Conservation (phyloP, 53 echinoderm and acorn worm genomes). For the Luidia sarsii region DNA sequence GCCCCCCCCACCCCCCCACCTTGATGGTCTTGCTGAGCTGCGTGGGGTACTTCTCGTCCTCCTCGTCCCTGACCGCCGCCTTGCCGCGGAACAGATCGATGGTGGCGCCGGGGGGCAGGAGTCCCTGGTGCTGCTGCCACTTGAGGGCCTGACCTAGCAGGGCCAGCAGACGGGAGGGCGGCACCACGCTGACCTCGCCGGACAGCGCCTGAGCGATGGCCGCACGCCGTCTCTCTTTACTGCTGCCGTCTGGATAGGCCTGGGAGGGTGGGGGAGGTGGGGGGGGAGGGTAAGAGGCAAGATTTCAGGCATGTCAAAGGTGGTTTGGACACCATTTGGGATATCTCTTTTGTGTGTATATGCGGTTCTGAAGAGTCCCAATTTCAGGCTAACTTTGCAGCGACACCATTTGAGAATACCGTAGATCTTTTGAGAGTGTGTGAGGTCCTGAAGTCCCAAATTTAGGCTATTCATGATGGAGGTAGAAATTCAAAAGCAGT, state of each 20-base stretch:
- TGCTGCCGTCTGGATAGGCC: conserved; percentile 99
- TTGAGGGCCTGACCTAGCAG: conserved; percentile 95
- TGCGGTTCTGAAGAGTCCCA: background rate
- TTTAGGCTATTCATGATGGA: too few species aligned
- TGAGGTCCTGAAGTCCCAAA: too few species aligned
- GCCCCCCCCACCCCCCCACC: conserved; percentile 57
- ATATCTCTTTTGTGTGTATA: background rate
- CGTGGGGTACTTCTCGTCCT: conserved; percentile 98
- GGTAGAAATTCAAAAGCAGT: too few species aligned
- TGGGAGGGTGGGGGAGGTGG: too few species aligned
- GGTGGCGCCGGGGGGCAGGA: conserved; percentile 91
- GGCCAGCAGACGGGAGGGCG: conserved; percentile 96
- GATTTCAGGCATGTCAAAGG: too few species aligned
- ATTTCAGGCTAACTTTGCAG: too few species aligned
- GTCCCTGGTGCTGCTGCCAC: conserved; percentile 99
- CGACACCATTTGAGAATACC: too few species aligned
- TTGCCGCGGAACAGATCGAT: conserved; percentile 99
- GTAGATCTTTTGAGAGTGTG: too few species aligned
- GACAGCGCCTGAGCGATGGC: conserved; percentile 96
- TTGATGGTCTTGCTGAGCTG: conserved; percentile 98
- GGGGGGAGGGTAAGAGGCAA: too few species aligned
- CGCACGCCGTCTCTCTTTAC: conserved; percentile 90
- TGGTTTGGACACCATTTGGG: too few species aligned
- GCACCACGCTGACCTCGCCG: conserved; percentile 98
- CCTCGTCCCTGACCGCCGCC: conserved; percentile 97